Percentiles rank a stretch among this genome's conserved stretches.
Evolutionary conservation across 2,797 vertebrate genomes (phyloP).

Genomic region (Buceros bicornis): DNA sequence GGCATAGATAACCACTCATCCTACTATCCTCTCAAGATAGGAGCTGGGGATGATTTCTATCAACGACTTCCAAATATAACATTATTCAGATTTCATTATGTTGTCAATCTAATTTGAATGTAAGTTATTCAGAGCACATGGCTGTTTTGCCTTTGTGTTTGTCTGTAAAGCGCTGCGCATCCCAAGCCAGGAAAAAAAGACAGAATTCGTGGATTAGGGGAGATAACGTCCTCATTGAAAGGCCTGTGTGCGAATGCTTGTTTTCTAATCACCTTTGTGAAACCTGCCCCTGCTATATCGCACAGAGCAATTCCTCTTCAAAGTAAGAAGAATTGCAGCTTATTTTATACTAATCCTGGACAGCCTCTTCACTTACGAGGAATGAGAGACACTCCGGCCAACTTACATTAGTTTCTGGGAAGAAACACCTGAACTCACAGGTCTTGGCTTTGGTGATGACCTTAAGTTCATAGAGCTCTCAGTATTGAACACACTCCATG

Average conservation of each 20-base stretch:
- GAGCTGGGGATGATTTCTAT: slow-evolving; percentile 61
- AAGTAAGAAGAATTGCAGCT: neutral
- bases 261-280: slow-evolving; percentile 45
- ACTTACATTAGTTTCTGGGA: neutral
- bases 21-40: slow-evolving; percentile 36
- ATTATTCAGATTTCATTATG: slow-evolving; percentile 58
- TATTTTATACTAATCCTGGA: neutral
- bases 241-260: neutral
- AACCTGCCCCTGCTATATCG: neutral
- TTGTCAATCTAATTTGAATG: slow-evolving; percentile 67
- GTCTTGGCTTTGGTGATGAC: slow-evolving; percentile 13
- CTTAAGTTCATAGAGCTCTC: slow-evolving; percentile 9
- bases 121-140: slow-evolving; percentile 20
- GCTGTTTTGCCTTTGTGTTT: slow-evolving; percentile 52
- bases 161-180: neutral
- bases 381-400: neutral
- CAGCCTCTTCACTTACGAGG: neutral
- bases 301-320: neutral
- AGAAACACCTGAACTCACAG: neutral
- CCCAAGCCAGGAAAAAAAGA: neutral
- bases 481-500: neutral
- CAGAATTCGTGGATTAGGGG: neutral
- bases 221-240: slow-evolving; percentile 26
- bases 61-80: slow-evolving; percentile 62
- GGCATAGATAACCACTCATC: slow-evolving; percentile 51